Conservation (phyloP, 2,888 invertebrate species). For the Sphaerophoria rueppellii region DNA sequence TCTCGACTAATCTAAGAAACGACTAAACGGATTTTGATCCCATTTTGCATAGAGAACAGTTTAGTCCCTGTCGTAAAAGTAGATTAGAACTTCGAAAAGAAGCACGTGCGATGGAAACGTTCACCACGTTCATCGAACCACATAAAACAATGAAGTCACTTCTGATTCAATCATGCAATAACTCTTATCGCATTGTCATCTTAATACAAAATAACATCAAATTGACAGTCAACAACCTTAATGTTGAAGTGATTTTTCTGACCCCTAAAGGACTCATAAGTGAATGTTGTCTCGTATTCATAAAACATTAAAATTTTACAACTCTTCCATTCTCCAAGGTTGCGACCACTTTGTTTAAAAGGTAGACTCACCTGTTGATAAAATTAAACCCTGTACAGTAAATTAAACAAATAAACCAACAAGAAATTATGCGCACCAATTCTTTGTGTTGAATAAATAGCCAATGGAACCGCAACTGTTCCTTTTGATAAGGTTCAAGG, state of each 20-base stretch:
- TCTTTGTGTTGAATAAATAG: background rate
- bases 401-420: background rate
- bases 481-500: constrained; percentile 9
- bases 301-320: background rate
- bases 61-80: too few relatives aligned
- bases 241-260: background rate
- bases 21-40: too few relatives aligned
- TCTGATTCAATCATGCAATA: background rate
- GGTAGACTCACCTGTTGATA: background rate
- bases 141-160: background rate
- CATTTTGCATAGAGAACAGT: too few relatives aligned
- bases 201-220: background rate
- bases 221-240: background rate
- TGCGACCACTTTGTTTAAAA: background rate
- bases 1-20: too few relatives aligned
- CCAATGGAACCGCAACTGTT: background rate
- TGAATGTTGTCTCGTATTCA: background rate
- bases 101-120: too few relatives aligned
- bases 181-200: background rate
- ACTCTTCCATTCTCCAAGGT: background rate
- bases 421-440: background rate
- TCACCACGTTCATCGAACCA: too few relatives aligned
- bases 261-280: background rate
- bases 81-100: too few relatives aligned
- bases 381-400: too few relatives aligned